Evolutionary conservation across 2,113 vertebrate species (phyloP).

Genomic region (Cisticola juncidis): DNA sequence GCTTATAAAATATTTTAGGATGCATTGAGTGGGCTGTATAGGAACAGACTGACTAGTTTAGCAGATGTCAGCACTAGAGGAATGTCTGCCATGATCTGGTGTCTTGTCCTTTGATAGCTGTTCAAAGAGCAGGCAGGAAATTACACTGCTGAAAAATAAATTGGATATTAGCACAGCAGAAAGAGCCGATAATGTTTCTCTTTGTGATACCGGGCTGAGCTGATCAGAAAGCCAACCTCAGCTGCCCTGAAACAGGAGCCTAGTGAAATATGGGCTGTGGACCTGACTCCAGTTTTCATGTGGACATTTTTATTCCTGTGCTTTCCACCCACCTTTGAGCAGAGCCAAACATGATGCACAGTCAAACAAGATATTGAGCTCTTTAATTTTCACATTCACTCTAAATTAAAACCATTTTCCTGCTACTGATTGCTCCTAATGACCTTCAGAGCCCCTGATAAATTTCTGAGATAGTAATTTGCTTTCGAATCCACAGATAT

Average conservation of each 20-base stretch:
- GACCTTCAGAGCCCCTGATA: not conserved
- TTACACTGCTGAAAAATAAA: constrained; percentile 48
- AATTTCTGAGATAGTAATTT: not conserved
- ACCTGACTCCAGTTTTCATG: not conserved
- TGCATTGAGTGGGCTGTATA: constrained; percentile 46
- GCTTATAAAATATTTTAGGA: constrained; percentile 59
- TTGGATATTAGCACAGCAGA: constrained; percentile 26
- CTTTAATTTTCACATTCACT: not conserved
- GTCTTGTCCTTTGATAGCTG: constrained; percentile 49
- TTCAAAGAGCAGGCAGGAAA: constrained; percentile 67
- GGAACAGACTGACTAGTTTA: constrained; percentile 44
- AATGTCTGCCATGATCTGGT: constrained; percentile 53
- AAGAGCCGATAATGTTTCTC: constrained; percentile 13
- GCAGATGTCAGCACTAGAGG: constrained; percentile 51
- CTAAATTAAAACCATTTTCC: not conserved
- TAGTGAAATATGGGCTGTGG: not conserved
- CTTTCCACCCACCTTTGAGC: not conserved
- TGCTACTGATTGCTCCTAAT: not conserved
- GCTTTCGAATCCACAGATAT: not conserved
- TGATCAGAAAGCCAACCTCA: not conserved
- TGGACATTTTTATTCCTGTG: not conserved
- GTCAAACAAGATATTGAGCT: not conserved
- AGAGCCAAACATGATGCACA: not conserved
- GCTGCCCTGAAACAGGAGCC: not conserved
- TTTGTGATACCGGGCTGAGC: not conserved